Evolutionary conservation across 2,888 invertebrate species (phyloP).

Genomic region (Creontiades dilutus): DNA sequence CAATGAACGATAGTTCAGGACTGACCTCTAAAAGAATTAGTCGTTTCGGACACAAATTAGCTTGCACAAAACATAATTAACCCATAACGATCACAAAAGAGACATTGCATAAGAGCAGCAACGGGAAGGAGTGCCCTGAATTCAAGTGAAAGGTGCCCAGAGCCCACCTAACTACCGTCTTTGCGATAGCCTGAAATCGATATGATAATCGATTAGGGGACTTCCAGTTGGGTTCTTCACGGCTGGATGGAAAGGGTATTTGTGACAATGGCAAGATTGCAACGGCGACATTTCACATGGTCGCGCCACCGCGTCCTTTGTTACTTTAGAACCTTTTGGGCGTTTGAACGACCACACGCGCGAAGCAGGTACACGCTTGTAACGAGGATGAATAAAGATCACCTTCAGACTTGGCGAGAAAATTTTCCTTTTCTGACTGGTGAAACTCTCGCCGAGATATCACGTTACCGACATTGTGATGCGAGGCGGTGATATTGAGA

Average conservation of each 20-base stretch:
- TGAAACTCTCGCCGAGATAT: constrained; percentile 8
- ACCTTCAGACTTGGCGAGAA: constrained; percentile 13
- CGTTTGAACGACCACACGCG: background rate
- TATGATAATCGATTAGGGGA: constrained; percentile 38
- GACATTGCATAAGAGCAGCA: constrained; percentile 3
- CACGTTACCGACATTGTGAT: constrained; percentile 22
- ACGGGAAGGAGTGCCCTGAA: constrained; percentile 38
- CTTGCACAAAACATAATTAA: constrained; percentile 16
- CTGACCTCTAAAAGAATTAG: background rate
- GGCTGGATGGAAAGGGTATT: constrained; percentile 15
- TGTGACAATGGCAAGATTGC: constrained; percentile 19
- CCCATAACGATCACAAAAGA: constrained; percentile 20
- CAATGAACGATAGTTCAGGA: too few relatives aligned
- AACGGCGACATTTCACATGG: constrained; percentile 16
- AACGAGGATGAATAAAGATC: constrained; percentile 39
- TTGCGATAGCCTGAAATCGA: constrained; percentile 2
- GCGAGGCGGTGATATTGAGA: background rate
- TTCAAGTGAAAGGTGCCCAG: constrained; percentile 28
- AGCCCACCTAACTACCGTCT: constrained; percentile 13
- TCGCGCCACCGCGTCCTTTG: background rate
- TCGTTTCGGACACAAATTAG: background rate
- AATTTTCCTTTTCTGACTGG: background rate
- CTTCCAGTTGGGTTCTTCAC: constrained; percentile 22
- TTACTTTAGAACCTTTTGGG: constrained; percentile 24
- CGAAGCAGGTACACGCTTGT: background rate